Conservation (phyloP, 2,797 vertebrate genomes). For the Sorex maritimensis region DNA sequence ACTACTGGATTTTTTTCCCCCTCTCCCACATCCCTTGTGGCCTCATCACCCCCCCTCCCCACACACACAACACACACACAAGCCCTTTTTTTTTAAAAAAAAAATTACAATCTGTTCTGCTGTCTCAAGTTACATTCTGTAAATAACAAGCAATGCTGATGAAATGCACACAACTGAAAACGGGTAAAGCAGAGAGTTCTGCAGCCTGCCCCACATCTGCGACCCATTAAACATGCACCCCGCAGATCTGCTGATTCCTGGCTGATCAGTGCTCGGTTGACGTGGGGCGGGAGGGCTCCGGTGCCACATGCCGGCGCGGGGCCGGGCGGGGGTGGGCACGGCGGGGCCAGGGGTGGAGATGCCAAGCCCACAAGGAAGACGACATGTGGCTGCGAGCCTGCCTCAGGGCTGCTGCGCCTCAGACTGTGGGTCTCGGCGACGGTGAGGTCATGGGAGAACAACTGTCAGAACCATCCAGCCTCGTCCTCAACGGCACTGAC, state of each 20-base stretch:
- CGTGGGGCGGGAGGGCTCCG: constrained; percentile 88
- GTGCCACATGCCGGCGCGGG: constrained; percentile 83
- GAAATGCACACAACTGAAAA: constrained; percentile 90
- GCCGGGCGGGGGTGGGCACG: constrained; percentile 80
- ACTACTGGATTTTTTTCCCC: constrained; percentile 84
- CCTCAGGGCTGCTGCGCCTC: too few species aligned
- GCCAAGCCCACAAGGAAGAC: constrained; percentile 35
- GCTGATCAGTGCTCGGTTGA: constrained; percentile 90
- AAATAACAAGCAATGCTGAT: constrained; percentile 91
- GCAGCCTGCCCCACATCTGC: constrained; percentile 91
- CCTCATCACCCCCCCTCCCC: constrained; percentile 27
- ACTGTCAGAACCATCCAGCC: constrained; percentile 28
- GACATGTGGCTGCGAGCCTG: constrained; percentile 23
- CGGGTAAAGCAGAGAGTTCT: constrained; percentile 87
- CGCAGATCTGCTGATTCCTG: constrained; percentile 89
- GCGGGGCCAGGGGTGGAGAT: constrained; percentile 57
- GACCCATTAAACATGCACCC: constrained; percentile 90
- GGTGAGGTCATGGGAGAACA: background rate
- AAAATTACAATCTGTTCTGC: constrained; percentile 90
- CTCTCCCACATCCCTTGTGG: constrained; percentile 78
- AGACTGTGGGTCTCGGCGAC: too few species aligned
- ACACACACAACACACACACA: background rate
- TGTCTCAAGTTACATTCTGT: constrained; percentile 91
- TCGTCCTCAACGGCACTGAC: constrained; percentile 17
- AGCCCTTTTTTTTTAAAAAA: constrained; percentile 54